Base-by-base conservation (phyloP, 2,888 invertebrate species). In the Pachydiplax longipennis region DNA sequence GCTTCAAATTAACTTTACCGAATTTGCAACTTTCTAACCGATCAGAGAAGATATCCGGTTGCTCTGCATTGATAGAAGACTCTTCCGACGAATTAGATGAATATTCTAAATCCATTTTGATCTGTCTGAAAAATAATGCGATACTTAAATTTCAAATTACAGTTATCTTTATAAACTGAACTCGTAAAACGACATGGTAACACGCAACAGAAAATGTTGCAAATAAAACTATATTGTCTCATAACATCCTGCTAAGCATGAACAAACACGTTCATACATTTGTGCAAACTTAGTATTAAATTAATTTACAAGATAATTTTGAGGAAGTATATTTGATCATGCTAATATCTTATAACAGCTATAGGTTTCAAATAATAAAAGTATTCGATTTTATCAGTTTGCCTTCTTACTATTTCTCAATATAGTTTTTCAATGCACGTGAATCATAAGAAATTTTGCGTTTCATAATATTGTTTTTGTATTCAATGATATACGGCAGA, bases 1-100 rank as follows among this genome's bases (percentile, higher is more conserved):
- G 94, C 93, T 96, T 96, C 40, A 98, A 93, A 91, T 95, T 95
- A 40, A 95, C 95, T 44, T 96, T 96, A 87, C 95, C 94, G 91
- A 96, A 91, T 31, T 91, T 90, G 80, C 91, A 91, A 44, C 91
- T 91, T 91, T 92, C 92, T 40, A 91, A 90, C 53, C 90, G 82
- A 6, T 91, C 91, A n/a, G 92, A 92, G 61, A 87, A 87, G 80
- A 91, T 91, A 15, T 91, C 91, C 18, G 92, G 91, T 44, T 91
- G 53, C 18, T 92, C 92, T 15, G 92, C 91, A 80, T 80, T 82
- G 31, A 73, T 65, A 25, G 92, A 92, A 5, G 92, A 92, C 6
- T 87, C 91, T 48, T 92, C 92, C 25, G 92, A 91, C 8, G 92
- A 92, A 90, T 91, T 90, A n/a, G 91, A 91, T 44, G 91, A 91